These are phyloP conservation scores for Eufriesea mexicana DNA, from an alignment of 1,140 invertebrate genomes.

Conservation along the genomic window DNA sequence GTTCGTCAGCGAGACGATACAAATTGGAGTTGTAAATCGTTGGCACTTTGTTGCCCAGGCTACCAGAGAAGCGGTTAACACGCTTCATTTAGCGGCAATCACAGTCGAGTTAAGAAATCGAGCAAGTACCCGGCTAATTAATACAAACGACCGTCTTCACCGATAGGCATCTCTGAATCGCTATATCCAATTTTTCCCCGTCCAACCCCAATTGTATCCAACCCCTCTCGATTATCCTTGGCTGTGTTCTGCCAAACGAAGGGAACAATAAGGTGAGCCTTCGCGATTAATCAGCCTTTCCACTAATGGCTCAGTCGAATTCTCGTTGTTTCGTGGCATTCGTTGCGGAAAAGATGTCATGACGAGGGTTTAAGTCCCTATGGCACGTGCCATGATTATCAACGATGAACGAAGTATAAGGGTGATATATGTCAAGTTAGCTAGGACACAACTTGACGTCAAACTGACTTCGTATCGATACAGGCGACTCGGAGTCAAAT, in stretches of 20 bases:
- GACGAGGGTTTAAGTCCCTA: no score
- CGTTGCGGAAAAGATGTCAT: no score
- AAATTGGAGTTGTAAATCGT: slow-evolving; percentile 17
- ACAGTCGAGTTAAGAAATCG: slow-evolving; percentile 64
- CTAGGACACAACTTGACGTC: no score
- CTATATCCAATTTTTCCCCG: slow-evolving; percentile 54
- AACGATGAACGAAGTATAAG: no score
- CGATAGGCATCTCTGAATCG: slow-evolving; percentile 60
- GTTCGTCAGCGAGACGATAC: neutral
- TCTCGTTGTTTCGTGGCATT: no score
- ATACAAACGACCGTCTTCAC: slow-evolving; percentile 67
- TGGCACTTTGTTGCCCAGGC: neutral
- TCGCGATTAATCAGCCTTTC: neutral
- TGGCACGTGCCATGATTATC: no score
- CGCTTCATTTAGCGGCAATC: slow-evolving; percentile 60
- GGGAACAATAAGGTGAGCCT: neutral
- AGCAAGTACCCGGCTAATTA: slow-evolving; percentile 68
- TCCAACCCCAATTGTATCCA: neutral
- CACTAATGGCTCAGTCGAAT: no score
- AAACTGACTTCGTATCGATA: no score
- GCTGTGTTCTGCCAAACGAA: slow-evolving; percentile 8
- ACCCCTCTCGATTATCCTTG: neutral
- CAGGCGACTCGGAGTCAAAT: no score
- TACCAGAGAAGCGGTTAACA: slow-evolving; percentile 37
- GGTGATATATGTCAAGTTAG: no score